Evolutionary conservation across 2,888 invertebrate genomes (phyloP).

Genomic region (Heterodera filipjevi): DNA sequence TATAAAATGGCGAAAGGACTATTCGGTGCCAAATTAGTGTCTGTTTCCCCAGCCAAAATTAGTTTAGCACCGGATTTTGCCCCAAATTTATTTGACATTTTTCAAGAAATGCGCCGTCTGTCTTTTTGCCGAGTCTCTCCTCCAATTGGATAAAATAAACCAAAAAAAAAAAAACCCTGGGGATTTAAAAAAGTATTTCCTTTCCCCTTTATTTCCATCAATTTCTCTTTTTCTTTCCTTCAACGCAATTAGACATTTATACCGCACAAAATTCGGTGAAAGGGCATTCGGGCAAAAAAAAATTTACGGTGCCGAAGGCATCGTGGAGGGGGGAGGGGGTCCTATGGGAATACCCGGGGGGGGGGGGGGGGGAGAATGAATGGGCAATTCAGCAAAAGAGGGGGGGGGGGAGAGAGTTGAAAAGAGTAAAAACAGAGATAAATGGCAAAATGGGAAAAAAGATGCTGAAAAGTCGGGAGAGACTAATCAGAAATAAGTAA

Average conservation of each 20-base stretch:
- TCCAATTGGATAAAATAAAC: background rate
- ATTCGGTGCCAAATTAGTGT: background rate
- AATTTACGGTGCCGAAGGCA: slow-evolving; percentile 4
- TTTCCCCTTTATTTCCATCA: background rate
- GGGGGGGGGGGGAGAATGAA: background rate
- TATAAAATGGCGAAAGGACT: background rate
- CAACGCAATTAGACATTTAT: background rate
- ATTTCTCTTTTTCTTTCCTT: too few relatives aligned
- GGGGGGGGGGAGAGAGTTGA: background rate
- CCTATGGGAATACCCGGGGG: background rate
- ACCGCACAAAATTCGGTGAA: slow-evolving; percentile 6
- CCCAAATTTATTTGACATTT: background rate
- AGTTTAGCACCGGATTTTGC: background rate
- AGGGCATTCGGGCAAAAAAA: background rate
- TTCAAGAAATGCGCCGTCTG: background rate
- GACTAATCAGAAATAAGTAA: too few relatives aligned
- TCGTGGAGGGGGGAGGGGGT: background rate
- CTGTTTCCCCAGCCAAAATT: background rate
- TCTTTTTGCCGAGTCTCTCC: background rate
- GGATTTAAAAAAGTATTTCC: background rate
- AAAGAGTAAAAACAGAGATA: background rate
- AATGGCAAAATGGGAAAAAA: background rate
- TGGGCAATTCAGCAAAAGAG: background rate
- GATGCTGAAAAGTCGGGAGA: too few relatives aligned
- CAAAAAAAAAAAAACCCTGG: background rate